Evolutionary conservation across 2,113 vertebrate genomes (phyloP), one percentile per base, ranked within the genome.

Genomic region (Mixornis gularis): DNA sequence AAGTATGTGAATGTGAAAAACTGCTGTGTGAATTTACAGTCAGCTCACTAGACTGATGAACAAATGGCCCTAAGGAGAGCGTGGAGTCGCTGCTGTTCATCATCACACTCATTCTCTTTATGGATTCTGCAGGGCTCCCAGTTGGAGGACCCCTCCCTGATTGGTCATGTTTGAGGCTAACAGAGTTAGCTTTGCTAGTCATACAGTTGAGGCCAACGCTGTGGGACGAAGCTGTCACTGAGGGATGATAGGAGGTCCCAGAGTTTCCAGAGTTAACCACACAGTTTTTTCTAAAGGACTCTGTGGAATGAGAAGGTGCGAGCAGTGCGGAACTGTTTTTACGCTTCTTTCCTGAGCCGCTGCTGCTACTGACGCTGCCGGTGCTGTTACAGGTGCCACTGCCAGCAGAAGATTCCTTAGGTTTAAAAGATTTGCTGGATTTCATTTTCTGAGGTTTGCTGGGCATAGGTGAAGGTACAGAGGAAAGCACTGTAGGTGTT

Each of bases 21-120:
- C 97, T 89, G 96, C 97, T 71, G 32, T 98, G 97, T 13, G 97
- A 97, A 79, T 95, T 97, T 49, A 96, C 87, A 46, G 98, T 97
- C 96, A 99, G 98, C 90, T 99, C 98, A 21, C 96, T 97, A 89
- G 98, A 96, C 94, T 99, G 99, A 97, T 99, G 99, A 66, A 99
- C 98, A 56, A 99, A 99, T 0, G 99, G 99, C 80, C 99, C 99
- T 29, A 99, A 97, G 20, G 99, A 99, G 41, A 99, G 99, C 4
- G 99, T 99, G 92, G 99, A 99, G 97, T 99, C 98, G 5, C 99
- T 97, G 95, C 99, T 99, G 98, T 99, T 99, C 98, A 99, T 99
- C 97, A 99, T 98, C 87, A 99, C 99, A 41, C 99, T 99, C 99
- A 99, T 99, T 83, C 99, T 98, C 94, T 99, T 99, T 94, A 99